Evolutionary conservation across 2,888 invertebrate species (phyloP).

Genomic region (Perizoma affinitatum): DNA sequence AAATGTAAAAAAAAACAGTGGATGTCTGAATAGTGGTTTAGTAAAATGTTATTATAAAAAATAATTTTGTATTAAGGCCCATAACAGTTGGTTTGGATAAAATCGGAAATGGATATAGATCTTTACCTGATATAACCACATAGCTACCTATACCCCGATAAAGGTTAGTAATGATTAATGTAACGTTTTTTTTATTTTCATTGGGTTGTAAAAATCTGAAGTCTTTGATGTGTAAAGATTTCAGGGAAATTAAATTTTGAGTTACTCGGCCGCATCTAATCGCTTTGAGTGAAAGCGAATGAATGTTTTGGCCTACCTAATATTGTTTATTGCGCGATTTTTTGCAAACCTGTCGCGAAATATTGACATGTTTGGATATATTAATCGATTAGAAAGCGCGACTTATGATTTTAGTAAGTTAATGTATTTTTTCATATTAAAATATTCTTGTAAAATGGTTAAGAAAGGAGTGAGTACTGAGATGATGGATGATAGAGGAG

Average conservation of each 20-base stretch:
- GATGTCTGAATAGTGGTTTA: no score
- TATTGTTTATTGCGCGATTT: slow-evolving; percentile 21
- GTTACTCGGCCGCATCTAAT: slow-evolving; percentile 31
- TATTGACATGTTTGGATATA: slow-evolving; percentile 11
- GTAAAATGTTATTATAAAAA: no score
- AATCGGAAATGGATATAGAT: no score
- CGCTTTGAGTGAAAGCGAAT: slow-evolving; percentile 32
- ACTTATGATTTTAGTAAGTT: background rate
- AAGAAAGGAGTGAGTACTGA: no score
- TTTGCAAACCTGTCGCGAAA: slow-evolving; percentile 19
- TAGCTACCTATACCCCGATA: no score
- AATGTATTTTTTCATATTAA: background rate
- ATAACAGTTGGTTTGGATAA: no score
- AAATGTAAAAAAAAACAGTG: no score
- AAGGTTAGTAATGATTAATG: slow-evolving; percentile 2
- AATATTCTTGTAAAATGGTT: background rate
- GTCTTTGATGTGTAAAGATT: slow-evolving; percentile 16
- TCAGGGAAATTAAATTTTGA: slow-evolving; percentile 28
- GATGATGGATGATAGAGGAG: no score
- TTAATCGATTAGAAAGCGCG: slow-evolving; percentile 11
- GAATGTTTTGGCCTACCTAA: slow-evolving; percentile 22
- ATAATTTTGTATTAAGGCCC: no score
- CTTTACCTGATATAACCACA: no score
- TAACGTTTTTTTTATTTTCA: slow-evolving; percentile 14
- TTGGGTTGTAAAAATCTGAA: slow-evolving; percentile 9